These are phyloP conservation scores for Saguinus midas DNA, from an alignment of 2,113 vertebrate genomes.

Conservation along the genomic window DNA sequence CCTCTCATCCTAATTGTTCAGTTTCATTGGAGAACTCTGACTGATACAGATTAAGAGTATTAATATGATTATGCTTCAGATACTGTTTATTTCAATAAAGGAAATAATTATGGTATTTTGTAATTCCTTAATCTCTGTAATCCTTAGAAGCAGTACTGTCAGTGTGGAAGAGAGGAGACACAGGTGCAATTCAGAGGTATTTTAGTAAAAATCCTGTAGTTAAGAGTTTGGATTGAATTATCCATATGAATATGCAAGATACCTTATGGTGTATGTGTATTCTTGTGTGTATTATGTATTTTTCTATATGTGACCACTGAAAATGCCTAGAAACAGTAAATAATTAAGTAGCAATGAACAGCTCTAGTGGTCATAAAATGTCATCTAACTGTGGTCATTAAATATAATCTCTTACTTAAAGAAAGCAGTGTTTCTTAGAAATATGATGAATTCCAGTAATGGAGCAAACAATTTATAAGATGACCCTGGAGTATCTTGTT, in stretches of 20 bases:
- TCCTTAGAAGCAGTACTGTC: background rate
- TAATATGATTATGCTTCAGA: background rate
- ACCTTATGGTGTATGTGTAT: background rate
- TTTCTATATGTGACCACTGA: background rate
- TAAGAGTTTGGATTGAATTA: background rate
- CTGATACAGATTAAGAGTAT: background rate
- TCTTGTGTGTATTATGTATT: background rate
- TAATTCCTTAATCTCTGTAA: background rate
- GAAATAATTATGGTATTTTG: background rate
- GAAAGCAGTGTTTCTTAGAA: background rate
- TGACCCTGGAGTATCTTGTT: background rate
- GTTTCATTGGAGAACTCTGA: background rate
- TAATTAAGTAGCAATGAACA: background rate
- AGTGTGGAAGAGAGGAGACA: background rate
- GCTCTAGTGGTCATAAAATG: background rate
- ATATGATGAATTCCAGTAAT: background rate
- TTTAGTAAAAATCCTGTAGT: background rate
- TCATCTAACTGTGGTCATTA: background rate
- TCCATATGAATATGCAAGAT: background rate
- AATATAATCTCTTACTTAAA: background rate
- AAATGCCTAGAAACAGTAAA: background rate
- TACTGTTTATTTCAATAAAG: background rate
- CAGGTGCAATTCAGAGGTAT: background rate
- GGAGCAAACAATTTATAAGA: background rate
- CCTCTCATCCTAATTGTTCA: background rate